These are phyloP conservation scores for Cyphomyrmex costatus DNA, from an alignment of 1,140 invertebrate species.

Conservation along the genomic window DNA sequence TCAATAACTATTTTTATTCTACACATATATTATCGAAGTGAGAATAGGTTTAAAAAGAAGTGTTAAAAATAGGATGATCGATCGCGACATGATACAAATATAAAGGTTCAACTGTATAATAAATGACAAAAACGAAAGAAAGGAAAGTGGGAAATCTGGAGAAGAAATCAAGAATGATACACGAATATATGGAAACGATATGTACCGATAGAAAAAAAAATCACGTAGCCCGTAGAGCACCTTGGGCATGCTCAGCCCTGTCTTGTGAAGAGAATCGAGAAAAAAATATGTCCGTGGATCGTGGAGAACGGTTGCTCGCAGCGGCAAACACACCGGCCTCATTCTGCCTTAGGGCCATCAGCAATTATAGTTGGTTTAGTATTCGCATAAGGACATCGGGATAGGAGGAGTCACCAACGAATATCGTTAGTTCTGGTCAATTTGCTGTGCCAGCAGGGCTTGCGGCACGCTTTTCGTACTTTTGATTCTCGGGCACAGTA, in stretches of 20 bases:
- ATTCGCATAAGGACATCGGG: slow-evolving; percentile 66
- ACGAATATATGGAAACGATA: slow-evolving; percentile 79
- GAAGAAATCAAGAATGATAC: slow-evolving; percentile 73
- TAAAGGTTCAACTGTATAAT: slow-evolving; percentile 14
- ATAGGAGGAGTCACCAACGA: slow-evolving; percentile 46
- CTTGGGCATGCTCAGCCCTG: slow-evolving; percentile 80
- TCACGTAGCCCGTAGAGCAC: slow-evolving; percentile 80
- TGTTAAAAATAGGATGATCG: slow-evolving; percentile 1
- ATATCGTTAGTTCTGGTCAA: slow-evolving; percentile 29
- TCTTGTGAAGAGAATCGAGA: slow-evolving; percentile 81
- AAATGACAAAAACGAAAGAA: slow-evolving; percentile 44
- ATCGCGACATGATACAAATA: slow-evolving; percentile 20
- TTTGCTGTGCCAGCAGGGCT: slow-evolving; percentile 74
- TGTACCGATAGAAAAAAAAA: slow-evolving; percentile 83
- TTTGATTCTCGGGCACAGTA: slow-evolving; percentile 87
- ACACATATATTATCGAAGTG: not conserved
- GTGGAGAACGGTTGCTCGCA: slow-evolving; percentile 79
- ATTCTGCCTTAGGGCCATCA: slow-evolving; percentile 78
- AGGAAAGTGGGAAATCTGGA: slow-evolving; percentile 47
- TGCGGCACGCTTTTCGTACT: slow-evolving; percentile 88
- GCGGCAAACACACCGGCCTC: slow-evolving; percentile 78
- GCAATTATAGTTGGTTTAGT: slow-evolving; percentile 80
- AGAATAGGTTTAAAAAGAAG: slow-evolving; percentile 3
- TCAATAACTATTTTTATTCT: slow-evolving; percentile 9
- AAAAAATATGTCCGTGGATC: slow-evolving; percentile 81